Conservation (phyloP, 2,113 vertebrate species). For the Mustelus asterias region DNA sequence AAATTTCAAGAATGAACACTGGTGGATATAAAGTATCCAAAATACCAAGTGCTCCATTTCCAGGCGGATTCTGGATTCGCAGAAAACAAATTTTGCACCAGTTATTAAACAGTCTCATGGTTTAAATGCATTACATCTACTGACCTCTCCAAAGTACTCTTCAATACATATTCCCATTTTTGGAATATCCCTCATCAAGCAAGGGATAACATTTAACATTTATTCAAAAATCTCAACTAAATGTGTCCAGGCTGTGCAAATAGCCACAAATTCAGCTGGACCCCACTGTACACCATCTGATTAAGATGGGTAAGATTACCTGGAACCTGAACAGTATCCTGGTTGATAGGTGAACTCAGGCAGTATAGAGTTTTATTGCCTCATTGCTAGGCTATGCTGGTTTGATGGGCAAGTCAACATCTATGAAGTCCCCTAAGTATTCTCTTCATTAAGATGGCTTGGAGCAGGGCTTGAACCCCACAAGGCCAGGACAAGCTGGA, state of each 20-base stretch:
- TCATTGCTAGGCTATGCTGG: conserved; percentile 6
- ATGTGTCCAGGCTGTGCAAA: neutral
- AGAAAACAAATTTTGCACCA: neutral
- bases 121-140: neutral
- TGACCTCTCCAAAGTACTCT: conserved; percentile 12
- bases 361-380: neutral
- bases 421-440: neutral
- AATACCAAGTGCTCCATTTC: neutral
- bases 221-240: conserved; percentile 17
- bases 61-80: neutral
- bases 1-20: neutral
- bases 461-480: conserved; percentile 1
- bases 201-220: neutral
- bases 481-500: conserved; percentile 3
- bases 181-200: neutral
- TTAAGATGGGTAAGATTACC: neutral
- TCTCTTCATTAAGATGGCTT: neutral
- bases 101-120: neutral
- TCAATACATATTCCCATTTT: neutral
- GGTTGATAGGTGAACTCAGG: neutral
- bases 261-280: neutral
- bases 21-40: neutral
- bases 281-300: neutral
- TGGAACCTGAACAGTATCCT: conserved; percentile 1
- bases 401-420: conserved; percentile 10